Conservation (phyloP, 30 jellyfish, hydroid and myxozoan species). For the Hydra vulgaris region DNA sequence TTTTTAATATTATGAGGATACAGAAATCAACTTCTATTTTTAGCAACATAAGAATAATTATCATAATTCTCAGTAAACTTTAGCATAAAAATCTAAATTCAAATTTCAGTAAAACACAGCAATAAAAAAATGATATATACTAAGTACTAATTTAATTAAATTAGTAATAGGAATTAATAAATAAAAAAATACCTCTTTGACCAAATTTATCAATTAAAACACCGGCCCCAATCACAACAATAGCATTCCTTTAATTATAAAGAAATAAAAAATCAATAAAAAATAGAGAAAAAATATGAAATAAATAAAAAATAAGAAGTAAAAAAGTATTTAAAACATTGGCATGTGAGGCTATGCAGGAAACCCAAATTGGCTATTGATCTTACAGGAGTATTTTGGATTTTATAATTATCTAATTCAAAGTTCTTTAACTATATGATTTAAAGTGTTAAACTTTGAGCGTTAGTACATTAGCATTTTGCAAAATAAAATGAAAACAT, state of each 20-base stretch:
- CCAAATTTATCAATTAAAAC: slow-evolving; percentile 77
- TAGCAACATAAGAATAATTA: background rate
- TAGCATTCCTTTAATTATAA: slow-evolving; percentile 60
- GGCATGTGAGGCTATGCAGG: too few relatives aligned
- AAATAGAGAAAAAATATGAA: background rate
- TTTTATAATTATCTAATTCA: too few relatives aligned
- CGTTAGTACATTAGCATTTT: too few relatives aligned
- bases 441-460: too few relatives aligned
- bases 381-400: too few relatives aligned
- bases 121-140: background rate
- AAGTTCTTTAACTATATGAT: too few relatives aligned
- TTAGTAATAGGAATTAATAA: too few relatives aligned
- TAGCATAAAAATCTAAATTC: background rate
- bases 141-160: background rate
- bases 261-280: too few relatives aligned
- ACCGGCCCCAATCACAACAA: slow-evolving; percentile 77
- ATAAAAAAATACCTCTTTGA: slow-evolving; percentile 44
- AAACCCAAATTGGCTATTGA: too few relatives aligned
- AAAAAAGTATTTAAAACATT: background rate
- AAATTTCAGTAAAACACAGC: background rate
- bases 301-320: background rate
- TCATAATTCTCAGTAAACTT: background rate
- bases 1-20: too few relatives aligned
- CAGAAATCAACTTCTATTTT: too few relatives aligned
- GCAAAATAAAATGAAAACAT: too few relatives aligned